phyloP scores from a whole-genome alignment of 2,797 vertebrate species.

The Synanceia verrucosa region DNA sequence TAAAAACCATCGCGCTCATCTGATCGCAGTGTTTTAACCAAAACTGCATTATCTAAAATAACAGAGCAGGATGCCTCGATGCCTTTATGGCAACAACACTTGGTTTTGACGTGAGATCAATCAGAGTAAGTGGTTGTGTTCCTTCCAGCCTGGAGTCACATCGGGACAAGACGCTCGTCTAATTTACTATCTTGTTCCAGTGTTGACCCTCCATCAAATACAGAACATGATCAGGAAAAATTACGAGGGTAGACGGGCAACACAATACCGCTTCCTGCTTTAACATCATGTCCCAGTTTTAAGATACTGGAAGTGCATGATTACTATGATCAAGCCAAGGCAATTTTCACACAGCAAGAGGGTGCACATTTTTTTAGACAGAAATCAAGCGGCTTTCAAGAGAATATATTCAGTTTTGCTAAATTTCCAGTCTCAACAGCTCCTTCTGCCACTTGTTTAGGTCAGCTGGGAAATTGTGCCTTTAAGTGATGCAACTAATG shows the following conservation, averaged over 20 bases:
- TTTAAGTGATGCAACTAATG: background rate
- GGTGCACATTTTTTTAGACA: background rate
- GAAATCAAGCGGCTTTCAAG: background rate
- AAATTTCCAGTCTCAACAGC: slow-evolving; percentile 13
- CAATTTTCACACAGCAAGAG: background rate
- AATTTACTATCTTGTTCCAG: slow-evolving; percentile 1
- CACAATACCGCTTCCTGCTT: background rate
- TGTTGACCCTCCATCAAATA: slow-evolving; percentile 4
- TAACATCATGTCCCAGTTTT: background rate
- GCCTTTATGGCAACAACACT: background rate
- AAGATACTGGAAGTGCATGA: background rate
- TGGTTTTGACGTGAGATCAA: slow-evolving; percentile 12
- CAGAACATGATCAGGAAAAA: background rate
- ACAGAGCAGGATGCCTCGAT: background rate
- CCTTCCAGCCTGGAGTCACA: background rate
- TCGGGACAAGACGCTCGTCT: slow-evolving; percentile 4
- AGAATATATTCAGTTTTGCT: slow-evolving; percentile 6
- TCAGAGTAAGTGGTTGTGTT: slow-evolving; percentile 7
- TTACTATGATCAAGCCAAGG: background rate
- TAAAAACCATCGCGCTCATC: background rate
- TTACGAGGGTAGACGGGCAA: background rate
- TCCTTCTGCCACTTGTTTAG: background rate
- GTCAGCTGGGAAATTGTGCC: slow-evolving; percentile 5
- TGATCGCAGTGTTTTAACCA: background rate
- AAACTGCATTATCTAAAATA: background rate